phyloP scores from a whole-genome alignment of 2,888 invertebrate genomes.

The Entomobrya proxima region DNA sequence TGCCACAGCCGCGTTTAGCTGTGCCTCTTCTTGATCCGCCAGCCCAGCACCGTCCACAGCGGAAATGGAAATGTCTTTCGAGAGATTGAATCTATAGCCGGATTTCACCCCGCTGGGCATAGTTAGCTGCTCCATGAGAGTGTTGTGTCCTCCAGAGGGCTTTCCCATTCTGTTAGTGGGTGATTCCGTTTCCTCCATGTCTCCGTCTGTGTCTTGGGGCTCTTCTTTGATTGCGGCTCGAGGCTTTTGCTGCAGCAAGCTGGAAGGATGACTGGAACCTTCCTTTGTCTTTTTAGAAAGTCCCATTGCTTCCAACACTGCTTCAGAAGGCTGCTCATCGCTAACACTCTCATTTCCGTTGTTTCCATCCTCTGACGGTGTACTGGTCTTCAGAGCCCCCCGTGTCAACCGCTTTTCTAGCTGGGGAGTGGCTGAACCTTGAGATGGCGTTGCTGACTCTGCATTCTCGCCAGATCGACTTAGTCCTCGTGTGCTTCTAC shows the following conservation, averaged over 20 bases:
- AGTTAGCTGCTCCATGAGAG: slow-evolving; percentile 64
- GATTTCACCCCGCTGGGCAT: slow-evolving; percentile 70
- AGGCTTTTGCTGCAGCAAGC: background rate
- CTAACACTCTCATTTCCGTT: slow-evolving; percentile 25
- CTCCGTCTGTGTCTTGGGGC: slow-evolving; percentile 37
- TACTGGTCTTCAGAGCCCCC: slow-evolving; percentile 29
- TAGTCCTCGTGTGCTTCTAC: slow-evolving; percentile 60
- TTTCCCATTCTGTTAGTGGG: background rate
- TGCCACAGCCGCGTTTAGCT: slow-evolving; percentile 45
- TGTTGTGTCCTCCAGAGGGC: slow-evolving; percentile 23
- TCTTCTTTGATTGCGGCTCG: slow-evolving; percentile 29
- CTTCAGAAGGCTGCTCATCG: slow-evolving; percentile 60
- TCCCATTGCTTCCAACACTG: slow-evolving; percentile 57
- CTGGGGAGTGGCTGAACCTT: slow-evolving; percentile 18
- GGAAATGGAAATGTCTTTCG: slow-evolving; percentile 75
- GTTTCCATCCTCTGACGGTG: slow-evolving; percentile 18
- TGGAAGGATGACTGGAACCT: background rate
- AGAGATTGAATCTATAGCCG: slow-evolving; percentile 74
- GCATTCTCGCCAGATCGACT: slow-evolving; percentile 42
- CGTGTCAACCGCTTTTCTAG: slow-evolving; percentile 55
- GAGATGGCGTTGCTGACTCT: background rate
- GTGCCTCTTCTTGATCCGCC: slow-evolving; percentile 35
- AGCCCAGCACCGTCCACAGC: slow-evolving; percentile 70
- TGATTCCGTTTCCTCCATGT: slow-evolving; percentile 6
- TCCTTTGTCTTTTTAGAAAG: slow-evolving; percentile 60